Evolutionary conservation across 2,113 vertebrate genomes (phyloP), one percentile per base, ranked within the genome.

Genomic region (Penelope pileata): DNA sequence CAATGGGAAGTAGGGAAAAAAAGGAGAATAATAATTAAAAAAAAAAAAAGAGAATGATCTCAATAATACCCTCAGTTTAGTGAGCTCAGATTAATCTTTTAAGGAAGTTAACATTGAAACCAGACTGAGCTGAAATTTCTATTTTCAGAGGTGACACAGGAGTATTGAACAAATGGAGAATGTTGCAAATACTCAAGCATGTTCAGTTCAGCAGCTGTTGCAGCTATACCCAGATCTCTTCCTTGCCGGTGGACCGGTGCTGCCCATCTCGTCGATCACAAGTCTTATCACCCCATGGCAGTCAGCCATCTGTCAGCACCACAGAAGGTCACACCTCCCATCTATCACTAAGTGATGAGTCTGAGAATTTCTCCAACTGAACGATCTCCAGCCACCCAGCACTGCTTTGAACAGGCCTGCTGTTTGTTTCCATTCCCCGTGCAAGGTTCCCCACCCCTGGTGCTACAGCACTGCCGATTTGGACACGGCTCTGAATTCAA

Each of bases 301-400:
- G 85, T 92, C 68, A 94, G 72, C 53, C 9, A 23, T 84, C 93
- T 78, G 88, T 60, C 92, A 91, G 10, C 72, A 94, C 43, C 4
- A 4, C 43, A 72, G 54, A 66, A 76, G 75, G 87, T 91, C 62
- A 47, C 56, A 72, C 74, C 80, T 95, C 91, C 66, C 78, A 73
- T 78, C 89, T 86, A 72, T 96, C 90, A 79, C 67, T 13, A 29
- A 51, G 32, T 6, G 85, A 80, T 7, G 38, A 64, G 47, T 10
- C 64, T 64, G 56, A 91, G 56, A 59, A 75, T 83, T 92, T 93
- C 73, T 94, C 83, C 79, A 96, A 60, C 90, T 2, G 51, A 94
- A 90, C 0, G 2, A 72, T 87, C 76, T 89, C 64, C 82, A 88
- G 30, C n/a, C 67, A 77, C 67, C 16, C 22, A 59, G 36, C 2